phyloP scores from a whole-genome alignment of 2,113 vertebrate species.

The Turnix velox region DNA sequence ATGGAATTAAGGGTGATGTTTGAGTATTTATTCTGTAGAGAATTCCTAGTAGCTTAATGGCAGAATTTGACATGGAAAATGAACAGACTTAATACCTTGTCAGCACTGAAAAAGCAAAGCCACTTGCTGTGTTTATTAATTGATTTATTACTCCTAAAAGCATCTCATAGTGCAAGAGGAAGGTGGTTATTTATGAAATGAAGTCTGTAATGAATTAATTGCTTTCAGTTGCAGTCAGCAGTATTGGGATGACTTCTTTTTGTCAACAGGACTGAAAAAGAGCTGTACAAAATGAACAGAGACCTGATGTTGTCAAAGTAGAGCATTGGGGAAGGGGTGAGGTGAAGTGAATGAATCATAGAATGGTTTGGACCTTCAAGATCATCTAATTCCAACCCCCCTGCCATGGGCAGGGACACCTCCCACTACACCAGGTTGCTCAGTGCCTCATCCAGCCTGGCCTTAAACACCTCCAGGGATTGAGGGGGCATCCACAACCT shows the following conservation, averaged over 20 bases:
- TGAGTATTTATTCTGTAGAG: slow-evolving; percentile 2
- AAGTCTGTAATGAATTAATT: background rate
- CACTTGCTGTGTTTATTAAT: background rate
- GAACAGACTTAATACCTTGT: background rate
- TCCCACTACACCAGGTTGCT: no score
- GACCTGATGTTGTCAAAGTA: background rate
- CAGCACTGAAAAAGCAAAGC: slow-evolving; percentile 1
- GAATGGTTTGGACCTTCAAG: no score
- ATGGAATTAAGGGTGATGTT: background rate
- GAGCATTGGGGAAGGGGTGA: background rate
- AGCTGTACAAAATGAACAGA: background rate
- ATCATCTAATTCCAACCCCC: no score
- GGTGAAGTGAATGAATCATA: background rate
- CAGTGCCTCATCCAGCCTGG: no score
- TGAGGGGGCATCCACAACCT: no score
- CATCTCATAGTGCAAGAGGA: background rate
- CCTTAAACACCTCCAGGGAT: no score
- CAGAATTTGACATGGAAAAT: slow-evolving; percentile 12
- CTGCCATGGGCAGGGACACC: no score
- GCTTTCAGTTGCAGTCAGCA: background rate
- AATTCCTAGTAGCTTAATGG: background rate
- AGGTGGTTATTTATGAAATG: background rate
- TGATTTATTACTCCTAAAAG: slow-evolving; percentile 33
- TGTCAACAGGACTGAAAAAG: background rate
- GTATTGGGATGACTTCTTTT: background rate